phyloP scores from a whole-genome alignment of 2,797 vertebrate genomes.

The Pseudochirops corinnae region DNA sequence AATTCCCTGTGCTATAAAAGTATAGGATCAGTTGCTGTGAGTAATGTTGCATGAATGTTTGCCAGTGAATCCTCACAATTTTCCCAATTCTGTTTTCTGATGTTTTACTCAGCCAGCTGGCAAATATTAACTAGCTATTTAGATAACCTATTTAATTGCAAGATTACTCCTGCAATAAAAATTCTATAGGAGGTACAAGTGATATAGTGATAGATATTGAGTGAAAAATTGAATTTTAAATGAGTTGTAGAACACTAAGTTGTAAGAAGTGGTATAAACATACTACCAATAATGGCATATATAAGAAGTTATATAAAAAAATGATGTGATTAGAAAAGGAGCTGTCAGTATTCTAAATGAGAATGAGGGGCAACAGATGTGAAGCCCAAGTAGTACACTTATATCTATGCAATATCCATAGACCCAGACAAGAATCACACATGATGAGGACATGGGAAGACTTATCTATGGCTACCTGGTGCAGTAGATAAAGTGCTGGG shows the following conservation, averaged over 20 bases:
- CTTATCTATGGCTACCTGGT: background rate
- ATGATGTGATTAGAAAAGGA: background rate
- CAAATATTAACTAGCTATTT: conserved; percentile 41
- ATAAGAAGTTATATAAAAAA: background rate
- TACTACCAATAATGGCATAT: background rate
- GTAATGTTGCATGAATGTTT: conserved; percentile 46
- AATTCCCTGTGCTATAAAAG: conserved; percentile 47
- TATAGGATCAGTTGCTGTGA: conserved; percentile 28
- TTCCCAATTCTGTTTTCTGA: conserved; percentile 39
- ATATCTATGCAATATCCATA: background rate
- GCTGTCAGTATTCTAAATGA: background rate
- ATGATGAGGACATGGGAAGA: background rate
- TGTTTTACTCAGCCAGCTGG: conserved; percentile 38
- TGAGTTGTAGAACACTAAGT: background rate
- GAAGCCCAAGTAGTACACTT: background rate
- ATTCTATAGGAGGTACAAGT: background rate
- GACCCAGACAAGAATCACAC: background rate
- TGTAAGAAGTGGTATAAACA: background rate
- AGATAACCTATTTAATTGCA: conserved; percentile 32
- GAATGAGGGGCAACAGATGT: background rate
- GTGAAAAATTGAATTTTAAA: background rate
- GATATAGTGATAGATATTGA: background rate
- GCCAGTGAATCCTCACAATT: conserved; percentile 18
- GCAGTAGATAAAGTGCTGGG: background rate
- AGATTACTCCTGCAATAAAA: conserved; percentile 33